Evolutionary conservation across 1,140 invertebrate genomes (phyloP), one percentile per base, ranked within the genome.

Genomic region (Probaryconus sp.): DNA sequence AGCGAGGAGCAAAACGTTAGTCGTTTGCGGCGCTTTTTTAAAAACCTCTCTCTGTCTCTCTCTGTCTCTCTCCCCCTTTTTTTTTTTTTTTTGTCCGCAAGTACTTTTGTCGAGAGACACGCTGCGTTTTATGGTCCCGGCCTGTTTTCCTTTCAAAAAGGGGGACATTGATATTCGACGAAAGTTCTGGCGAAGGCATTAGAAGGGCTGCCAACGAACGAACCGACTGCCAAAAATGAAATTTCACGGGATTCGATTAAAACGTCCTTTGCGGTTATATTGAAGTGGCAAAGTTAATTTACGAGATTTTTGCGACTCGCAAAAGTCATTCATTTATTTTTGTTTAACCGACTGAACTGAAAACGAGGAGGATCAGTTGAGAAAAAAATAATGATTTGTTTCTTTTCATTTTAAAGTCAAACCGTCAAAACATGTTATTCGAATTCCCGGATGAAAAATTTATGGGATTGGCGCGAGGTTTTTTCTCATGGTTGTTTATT

Each of bases 231-330:
- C 50, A 71, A 71, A 71, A 63, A 71, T 71, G 58, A 71, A 71
- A 71, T 71, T 71, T 71, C 56, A 64, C 68, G 50, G 68, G 58
- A 26, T 56, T 37, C 68, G 68, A 71, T 58, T 64, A 64, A 71
- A 64, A 71, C 63, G 63, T 43, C 51, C 55, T 42, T 71, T 64
- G 51, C 58, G 68, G 58, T 64, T 45, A 45, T 51, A 63, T 71
- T 30, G 51, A 50, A 58, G 68, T n/a, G n/a, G n/a, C n/a, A n/a
- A n/a, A n/a, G n/a, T n/a, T n/a, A n/a, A n/a, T n/a, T n/a, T n/a
- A n/a, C n/a, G n/a, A n/a, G n/a, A n/a, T n/a, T n/a, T n/a, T n/a
- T n/a, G n/a, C n/a, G n/a, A n/a, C n/a, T n/a, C n/a, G n/a, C n/a
- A n/a, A n/a, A n/a, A n/a, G n/a, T n/a, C n/a, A n/a, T n/a, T n/a